Conservation (phyloP, 1,140 invertebrate species). For the Drosophila hydei region DNA sequence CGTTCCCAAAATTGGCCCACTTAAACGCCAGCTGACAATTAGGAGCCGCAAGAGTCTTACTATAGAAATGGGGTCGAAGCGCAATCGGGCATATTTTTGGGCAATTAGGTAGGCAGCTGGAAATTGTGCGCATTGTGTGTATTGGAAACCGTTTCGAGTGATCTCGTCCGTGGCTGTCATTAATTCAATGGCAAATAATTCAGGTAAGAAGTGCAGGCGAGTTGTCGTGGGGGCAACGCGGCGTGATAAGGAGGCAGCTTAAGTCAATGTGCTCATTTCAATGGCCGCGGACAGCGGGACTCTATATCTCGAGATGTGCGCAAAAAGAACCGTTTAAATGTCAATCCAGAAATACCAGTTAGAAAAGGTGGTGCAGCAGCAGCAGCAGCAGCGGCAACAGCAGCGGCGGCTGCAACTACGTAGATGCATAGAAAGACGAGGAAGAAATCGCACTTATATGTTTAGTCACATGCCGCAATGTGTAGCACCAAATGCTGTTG, state of each 20-base stretch:
- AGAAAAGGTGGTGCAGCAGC: slow-evolving; percentile 67
- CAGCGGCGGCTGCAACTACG: slow-evolving; percentile 18
- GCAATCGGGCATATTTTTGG: slow-evolving; percentile 3
- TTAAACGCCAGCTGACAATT: background rate
- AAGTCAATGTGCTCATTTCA: slow-evolving; percentile 80
- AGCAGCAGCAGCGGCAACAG: slow-evolving; percentile 12
- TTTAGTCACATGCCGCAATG: slow-evolving; percentile 71
- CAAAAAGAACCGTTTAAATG: slow-evolving; percentile 83
- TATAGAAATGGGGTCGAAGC: background rate
- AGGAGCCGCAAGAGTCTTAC: too few relatives aligned
- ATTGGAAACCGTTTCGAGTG: slow-evolving; percentile 6
- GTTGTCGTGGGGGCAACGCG: slow-evolving; percentile 6
- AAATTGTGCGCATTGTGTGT: background rate
- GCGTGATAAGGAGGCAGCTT: slow-evolving; percentile 43
- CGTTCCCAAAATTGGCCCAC: background rate
- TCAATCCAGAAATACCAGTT: slow-evolving; percentile 83
- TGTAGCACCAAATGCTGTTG: slow-evolving; percentile 63
- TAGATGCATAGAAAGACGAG: slow-evolving; percentile 43
- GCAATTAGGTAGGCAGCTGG: slow-evolving; percentile 7
- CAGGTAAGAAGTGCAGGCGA: slow-evolving; percentile 1
- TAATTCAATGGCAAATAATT: slow-evolving; percentile 19
- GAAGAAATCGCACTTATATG: slow-evolving; percentile 76
- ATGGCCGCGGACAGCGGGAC: slow-evolving; percentile 59
- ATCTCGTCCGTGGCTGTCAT: slow-evolving; percentile 11
- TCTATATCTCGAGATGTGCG: slow-evolving; percentile 70